A percentile compares a stretch with the other conserved stretches of the same genome.
phyloP scores from a whole-genome alignment of 2,797 vertebrate species.

The Crocodylus rhombifer region DNA sequence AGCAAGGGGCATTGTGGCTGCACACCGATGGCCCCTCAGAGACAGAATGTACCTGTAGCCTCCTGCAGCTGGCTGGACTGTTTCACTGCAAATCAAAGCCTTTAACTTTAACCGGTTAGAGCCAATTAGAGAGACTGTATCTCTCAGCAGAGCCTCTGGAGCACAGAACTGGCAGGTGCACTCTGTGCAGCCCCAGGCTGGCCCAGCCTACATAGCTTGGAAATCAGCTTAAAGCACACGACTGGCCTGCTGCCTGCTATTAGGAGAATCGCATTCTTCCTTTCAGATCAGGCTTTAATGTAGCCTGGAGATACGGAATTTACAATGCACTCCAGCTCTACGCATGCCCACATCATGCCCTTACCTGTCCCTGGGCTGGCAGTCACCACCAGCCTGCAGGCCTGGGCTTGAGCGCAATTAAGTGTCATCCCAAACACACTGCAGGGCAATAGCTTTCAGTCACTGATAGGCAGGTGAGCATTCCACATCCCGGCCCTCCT shows the following conservation, averaged over 20 bases:
- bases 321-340: background rate
- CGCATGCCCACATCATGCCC: background rate
- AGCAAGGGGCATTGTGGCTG: background rate
- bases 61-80: background rate
- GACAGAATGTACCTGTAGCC: background rate
- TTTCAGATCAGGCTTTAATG: background rate
- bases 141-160: background rate
- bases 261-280: conserved; percentile 34
- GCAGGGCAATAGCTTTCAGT: background rate
- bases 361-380: background rate
- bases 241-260: conserved; percentile 49
- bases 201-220: conserved; percentile 1
- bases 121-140: background rate
- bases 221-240: conserved; percentile 37
- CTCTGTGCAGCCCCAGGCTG: conserved; percentile 9
- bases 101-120: background rate
- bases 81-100: background rate
- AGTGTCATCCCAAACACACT: background rate
- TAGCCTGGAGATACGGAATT: conserved; percentile 32
- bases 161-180: background rate
- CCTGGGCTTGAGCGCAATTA: conserved; percentile 17
- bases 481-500: conserved; percentile 2
- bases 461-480: conserved; percentile 42
- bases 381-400: background rate
- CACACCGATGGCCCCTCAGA: background rate